phyloP scores from a whole-genome alignment of 1,140 invertebrate species.

The Drosophila suzukii region DNA sequence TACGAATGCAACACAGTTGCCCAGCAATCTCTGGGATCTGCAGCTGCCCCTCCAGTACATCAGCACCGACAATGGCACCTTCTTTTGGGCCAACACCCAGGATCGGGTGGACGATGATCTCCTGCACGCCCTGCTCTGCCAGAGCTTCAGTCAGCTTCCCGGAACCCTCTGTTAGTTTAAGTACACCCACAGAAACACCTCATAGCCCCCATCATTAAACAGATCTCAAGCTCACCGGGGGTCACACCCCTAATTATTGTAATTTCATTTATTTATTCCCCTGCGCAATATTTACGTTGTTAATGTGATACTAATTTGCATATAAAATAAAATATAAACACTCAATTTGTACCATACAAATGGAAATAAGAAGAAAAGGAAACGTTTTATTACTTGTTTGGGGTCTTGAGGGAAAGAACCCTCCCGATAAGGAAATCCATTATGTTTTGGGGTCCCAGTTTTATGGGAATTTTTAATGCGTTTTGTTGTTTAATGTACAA shows the following conservation, averaged over 20 bases:
- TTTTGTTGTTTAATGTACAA: not conserved
- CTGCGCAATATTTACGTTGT: conserved; percentile 75
- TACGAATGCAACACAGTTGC: conserved; percentile 17
- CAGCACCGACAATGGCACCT: conserved; percentile 79
- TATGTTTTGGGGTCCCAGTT: not conserved
- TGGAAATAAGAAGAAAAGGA: conserved; percentile 18
- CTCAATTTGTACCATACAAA: conserved; percentile 41
- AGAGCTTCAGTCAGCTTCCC: conserved; percentile 70
- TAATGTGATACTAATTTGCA: conserved; percentile 79
- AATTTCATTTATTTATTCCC: conserved; percentile 68
- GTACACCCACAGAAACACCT: not conserved
- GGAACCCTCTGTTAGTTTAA: conserved; percentile 63
- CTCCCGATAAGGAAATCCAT: not conserved
- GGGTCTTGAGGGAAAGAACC: too few relatives aligned
- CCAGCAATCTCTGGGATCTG: conserved; percentile 45
- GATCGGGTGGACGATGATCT: conserved; percentile 77
- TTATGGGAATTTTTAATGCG: not conserved
- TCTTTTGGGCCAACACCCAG: conserved; percentile 77
- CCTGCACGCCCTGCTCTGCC: conserved; percentile 69
- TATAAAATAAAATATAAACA: conserved; percentile 66
- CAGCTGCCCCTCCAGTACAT: conserved; percentile 72
- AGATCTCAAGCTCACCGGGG: conserved; percentile 61
- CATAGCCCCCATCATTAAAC: conserved; percentile 22
- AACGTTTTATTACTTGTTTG: not conserved
- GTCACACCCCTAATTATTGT: conserved; percentile 32